These are phyloP conservation scores for Malacoraja senta DNA, from an alignment of 2,797 vertebrate genomes.

Conservation along the genomic window DNA sequence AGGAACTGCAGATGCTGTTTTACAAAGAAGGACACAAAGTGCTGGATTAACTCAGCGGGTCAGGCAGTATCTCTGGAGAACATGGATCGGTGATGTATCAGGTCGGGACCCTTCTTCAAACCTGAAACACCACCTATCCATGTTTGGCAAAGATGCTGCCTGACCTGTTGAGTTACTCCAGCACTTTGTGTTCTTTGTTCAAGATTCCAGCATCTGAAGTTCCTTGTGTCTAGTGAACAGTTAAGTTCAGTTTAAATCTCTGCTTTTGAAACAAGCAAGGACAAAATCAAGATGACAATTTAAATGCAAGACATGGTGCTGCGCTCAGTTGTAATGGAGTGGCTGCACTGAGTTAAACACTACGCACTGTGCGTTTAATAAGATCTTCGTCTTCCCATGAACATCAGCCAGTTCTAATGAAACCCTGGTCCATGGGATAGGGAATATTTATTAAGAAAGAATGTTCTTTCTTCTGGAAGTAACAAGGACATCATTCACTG, in stretches of 20 bases:
- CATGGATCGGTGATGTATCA: no score
- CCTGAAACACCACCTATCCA: no score
- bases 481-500: slow-evolving; percentile 36
- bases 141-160: no score
- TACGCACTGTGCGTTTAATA: slow-evolving; percentile 27
- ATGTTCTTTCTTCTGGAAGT: slow-evolving; percentile 8
- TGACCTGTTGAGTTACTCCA: no score
- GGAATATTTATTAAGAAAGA: slow-evolving; percentile 25
- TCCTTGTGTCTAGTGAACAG: neutral
- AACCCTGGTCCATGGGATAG: slow-evolving; percentile 16
- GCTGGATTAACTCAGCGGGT: no score
- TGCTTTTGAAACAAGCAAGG: slow-evolving; percentile 10
- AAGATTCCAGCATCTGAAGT: no score
- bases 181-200: no score
- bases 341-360: slow-evolving; percentile 13
- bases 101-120: no score
- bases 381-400: slow-evolving; percentile 27
- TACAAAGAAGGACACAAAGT: no score
- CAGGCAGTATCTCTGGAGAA: no score
- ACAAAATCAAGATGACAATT: slow-evolving; percentile 33
- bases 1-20: no score
- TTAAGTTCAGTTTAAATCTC: slow-evolving; percentile 24
- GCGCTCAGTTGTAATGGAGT: slow-evolving; percentile 28
- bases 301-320: slow-evolving; percentile 25
- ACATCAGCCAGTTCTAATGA: slow-evolving; percentile 27